Evolutionary conservation across 2,888 invertebrate species (phyloP).

Genomic region (Arge pagana): DNA sequence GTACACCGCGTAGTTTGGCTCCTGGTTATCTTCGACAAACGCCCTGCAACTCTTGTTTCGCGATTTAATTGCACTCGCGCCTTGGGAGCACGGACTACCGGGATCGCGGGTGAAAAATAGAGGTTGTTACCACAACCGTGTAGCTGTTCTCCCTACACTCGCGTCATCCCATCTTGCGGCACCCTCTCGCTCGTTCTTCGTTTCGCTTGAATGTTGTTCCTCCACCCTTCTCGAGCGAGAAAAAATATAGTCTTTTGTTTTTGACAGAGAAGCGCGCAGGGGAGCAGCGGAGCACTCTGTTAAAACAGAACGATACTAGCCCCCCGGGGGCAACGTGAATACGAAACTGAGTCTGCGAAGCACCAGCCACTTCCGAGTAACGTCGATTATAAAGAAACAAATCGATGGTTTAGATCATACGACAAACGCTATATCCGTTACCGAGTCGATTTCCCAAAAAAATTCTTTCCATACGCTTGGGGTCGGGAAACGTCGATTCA

Average conservation of each 20-base stretch:
- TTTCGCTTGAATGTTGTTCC: too few species aligned
- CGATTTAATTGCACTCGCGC: conserved; percentile 43
- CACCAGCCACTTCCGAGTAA: too few species aligned
- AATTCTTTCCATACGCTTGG: too few species aligned
- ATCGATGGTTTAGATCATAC: too few species aligned
- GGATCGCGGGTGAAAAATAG: conserved; percentile 26
- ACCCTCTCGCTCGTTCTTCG: background rate
- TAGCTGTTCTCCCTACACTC: background rate
- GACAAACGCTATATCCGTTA: too few species aligned
- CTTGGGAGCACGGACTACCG: conserved; percentile 33
- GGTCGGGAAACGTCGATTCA: too few species aligned
- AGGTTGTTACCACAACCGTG: conserved; percentile 15
- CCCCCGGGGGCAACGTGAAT: conserved; percentile 12
- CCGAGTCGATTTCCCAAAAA: too few species aligned
- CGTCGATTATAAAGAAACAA: too few species aligned
- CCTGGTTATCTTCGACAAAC: conserved; percentile 14
- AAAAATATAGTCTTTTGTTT: conserved; percentile 20
- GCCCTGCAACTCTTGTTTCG: conserved; percentile 41
- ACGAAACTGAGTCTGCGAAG: too few species aligned
- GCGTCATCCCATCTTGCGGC: background rate
- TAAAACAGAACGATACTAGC: conserved; percentile 17
- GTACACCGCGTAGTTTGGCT: too few species aligned
- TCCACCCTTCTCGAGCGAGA: too few species aligned
- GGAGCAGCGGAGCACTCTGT: conserved; percentile 15
- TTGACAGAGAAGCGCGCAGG: conserved; percentile 5